Evolutionary conservation across 37 sponge, comb jelly and placozoan species (phyloP), one percentile per base, ranked within the genome.

Genomic region (Halichondria panicea): DNA sequence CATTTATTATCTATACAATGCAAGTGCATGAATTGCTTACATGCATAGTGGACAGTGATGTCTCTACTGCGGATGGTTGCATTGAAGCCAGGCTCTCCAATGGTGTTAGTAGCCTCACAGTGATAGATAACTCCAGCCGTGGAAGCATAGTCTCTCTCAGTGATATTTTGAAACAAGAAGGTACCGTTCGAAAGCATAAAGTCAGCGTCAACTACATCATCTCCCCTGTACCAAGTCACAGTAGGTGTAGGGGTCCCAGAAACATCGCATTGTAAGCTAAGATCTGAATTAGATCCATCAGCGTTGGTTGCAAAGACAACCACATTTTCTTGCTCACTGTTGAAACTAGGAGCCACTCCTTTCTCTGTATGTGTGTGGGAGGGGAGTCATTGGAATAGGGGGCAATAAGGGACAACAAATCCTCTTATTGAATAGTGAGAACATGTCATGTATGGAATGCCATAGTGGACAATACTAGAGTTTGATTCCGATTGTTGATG

Each of bases 51-150:
- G 33, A 77, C 79, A 0, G 15, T 78, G 18, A 56, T 74, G n/a
- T 58, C 57, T 39, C 79, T 62, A 42, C 86, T 85, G n/a, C 79
- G 45, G 73, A 85, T 66, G 43, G 66, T 72, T 25, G 73, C 73
- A 37, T 12, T 34, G 42, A n/a, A 55, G 55, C 43, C 42, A 50
- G 52, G 19, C 6, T 32, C 3, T 1, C 87, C 87, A 53, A 88
- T 39, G 15, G 48, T 56, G 50, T 74, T 87, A 54, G 40, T 66
- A 43, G 82, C 88, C 13, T 31, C 15, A 69, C 88, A 88, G 72
- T 76, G 61, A 45, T 81, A 88, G 43, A 28, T 60, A 24, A 80
- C 57, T 42, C 87, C 87, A 36, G 13, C 60, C 28, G 18, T 4
- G 56, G 44, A 71, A 35, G 82, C 82, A 75, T 70, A 40, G 0